Evolutionary conservation across 2,113 vertebrate species (phyloP), one percentile per base, ranked within the genome.

Genomic region (Tupaia chinensis): DNA sequence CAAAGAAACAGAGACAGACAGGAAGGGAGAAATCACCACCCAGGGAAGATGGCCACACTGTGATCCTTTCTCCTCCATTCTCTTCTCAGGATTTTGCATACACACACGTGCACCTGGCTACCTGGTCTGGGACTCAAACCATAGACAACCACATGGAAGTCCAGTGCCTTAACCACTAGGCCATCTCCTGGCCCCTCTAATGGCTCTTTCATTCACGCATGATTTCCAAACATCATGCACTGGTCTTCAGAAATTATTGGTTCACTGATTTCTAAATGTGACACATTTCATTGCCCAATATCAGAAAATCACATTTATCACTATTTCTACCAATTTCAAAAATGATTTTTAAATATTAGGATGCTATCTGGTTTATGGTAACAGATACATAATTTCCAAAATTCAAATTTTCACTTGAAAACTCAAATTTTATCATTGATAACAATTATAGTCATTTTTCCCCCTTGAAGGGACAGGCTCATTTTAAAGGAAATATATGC

Each of bases 291-390:
- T 83, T 78, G 78, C 1, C 69, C 5, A 73, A 10, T 32, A 74
- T 68, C 44, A 87, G 23, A 97, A 91, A 97, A 73, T 77, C 58
- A 87, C 4, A 10, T 87, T 94, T 88, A 81, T 84, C 81, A 73
- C 10, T 68, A 66, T 72, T 13, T 65, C 14, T 25, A 60, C 27
- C 10, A 1, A 53, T 70, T 7, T 88, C 78, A 72, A 82, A 22
- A 74, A 93, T 44, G 19, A 23, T 23, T 91, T 93, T 32, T 22
- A 79, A 58, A 13, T 23, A 89, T 1, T 69, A 7, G 29, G n/a
- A 65, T 44, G 4, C 29, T 86, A 7, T 23, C n/a, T 91, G 74
- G 32, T 93, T 95, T 82, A 73, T 44, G 53, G 23, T n/a, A 15
- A 27, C 54, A 91, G 22, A 66, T 23, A 63, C 11, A 13, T 89